These are phyloP conservation scores for Mythimna lalbum DNA, from an alignment of 2,888 invertebrate species.

Conservation along the genomic window DNA sequence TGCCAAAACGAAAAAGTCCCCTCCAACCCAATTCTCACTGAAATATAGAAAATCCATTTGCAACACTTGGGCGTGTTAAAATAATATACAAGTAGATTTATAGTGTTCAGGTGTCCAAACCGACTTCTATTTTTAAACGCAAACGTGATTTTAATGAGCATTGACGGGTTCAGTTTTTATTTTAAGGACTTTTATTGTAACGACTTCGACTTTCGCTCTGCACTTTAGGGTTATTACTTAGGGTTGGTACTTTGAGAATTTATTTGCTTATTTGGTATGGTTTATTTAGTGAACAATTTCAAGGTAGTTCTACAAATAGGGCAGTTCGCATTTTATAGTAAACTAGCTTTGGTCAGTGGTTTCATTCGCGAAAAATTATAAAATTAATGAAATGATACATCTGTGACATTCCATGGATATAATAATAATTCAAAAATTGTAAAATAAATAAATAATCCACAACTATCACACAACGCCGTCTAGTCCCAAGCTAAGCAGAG, in stretches of 20 bases:
- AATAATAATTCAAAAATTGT: no score
- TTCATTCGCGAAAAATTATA: no score
- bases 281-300: constrained; percentile 8
- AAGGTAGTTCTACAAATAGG: not conserved
- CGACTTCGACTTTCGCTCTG: constrained; percentile 53
- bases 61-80: constrained; percentile 63
- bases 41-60: constrained; percentile 59
- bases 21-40: constrained; percentile 12
- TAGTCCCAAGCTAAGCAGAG: no score
- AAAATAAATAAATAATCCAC: no score
- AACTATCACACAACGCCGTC: no score
- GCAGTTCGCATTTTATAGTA: no score
- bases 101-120: constrained; percentile 73
- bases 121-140: constrained; percentile 67
- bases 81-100: constrained; percentile 72
- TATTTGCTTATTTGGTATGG: constrained; percentile 4
- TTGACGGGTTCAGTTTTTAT: constrained; percentile 65
- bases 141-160: constrained; percentile 76
- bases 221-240: constrained; percentile 56
- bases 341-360: no score
- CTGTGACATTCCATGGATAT: no score
- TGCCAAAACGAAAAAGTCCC: constrained; percentile 15
- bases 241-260: constrained; percentile 30
- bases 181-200: constrained; percentile 62
- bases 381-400: no score